Evolutionary conservation across 37 sponge, comb jelly and placozoan species (phyloP).

Genomic region (Geodia barretti): DNA sequence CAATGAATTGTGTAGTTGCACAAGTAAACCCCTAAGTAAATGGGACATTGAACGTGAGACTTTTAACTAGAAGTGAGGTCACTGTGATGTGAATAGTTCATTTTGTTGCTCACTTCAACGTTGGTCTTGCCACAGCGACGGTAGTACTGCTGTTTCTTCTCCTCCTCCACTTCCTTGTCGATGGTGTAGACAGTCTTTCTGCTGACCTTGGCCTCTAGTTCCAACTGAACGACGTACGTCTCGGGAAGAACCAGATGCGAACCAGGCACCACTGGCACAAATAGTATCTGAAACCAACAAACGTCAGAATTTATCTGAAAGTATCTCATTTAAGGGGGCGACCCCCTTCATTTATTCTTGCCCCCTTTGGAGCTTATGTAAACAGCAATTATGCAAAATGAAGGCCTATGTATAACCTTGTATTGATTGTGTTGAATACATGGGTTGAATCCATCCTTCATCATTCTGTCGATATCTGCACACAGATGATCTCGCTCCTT

Average conservation of each 20-base stretch:
- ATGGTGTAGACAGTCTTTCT: slow-evolving; percentile 26
- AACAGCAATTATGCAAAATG: too few species aligned
- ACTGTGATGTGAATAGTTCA: too few species aligned
- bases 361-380: too few species aligned
- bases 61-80: too few species aligned
- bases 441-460: slow-evolving; percentile 12
- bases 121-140: neutral
- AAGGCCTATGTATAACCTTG: too few species aligned
- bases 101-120: neutral
- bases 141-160: neutral
- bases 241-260: neutral
- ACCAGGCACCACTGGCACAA: neutral
- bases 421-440: slow-evolving; percentile 5
- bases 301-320: too few species aligned
- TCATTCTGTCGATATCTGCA: slow-evolving; percentile 15
- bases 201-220: neutral
- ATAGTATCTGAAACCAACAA: neutral
- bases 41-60: too few species aligned
- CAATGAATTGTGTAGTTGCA: too few species aligned
- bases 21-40: too few species aligned
- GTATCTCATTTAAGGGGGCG: too few species aligned
- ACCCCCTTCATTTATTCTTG: too few species aligned
- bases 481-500: slow-evolving; percentile 19
- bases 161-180: neutral
- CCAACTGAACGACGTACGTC: slow-evolving; percentile 19